phyloP scores from a whole-genome alignment of 2,113 vertebrate genomes.

The Machaerirhynchus nigripectus region DNA sequence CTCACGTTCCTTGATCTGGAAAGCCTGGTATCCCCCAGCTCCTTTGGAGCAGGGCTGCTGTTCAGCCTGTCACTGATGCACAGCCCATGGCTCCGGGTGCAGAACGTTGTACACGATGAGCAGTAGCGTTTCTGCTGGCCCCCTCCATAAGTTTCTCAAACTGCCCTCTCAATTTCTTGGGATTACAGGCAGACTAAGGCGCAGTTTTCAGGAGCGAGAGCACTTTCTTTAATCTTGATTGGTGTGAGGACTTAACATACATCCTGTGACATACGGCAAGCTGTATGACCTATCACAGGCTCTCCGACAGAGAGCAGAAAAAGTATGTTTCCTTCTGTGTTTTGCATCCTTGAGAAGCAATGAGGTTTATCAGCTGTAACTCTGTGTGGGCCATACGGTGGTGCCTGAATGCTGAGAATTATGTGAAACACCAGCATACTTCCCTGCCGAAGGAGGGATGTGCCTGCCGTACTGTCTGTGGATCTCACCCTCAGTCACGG shows the following conservation, averaged over 20 bases:
- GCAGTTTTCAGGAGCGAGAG: neutral
- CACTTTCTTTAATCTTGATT: neutral
- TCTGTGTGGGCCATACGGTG: accelerated
- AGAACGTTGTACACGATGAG: neutral
- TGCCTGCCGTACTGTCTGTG: accelerated
- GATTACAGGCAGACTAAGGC: neutral
- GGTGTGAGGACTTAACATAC: accelerated
- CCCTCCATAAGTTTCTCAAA: neutral
- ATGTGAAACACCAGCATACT: accelerated
- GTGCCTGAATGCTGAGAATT: neutral
- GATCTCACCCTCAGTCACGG: neutral
- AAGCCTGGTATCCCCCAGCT: neutral
- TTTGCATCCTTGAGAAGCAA: neutral
- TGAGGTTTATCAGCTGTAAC: neutral
- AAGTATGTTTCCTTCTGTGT: neutral
- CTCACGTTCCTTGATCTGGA: neutral
- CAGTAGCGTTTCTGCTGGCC: neutral
- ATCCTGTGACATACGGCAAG: neutral
- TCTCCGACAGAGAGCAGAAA: neutral
- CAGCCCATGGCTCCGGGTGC: accelerated
- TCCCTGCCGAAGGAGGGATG: neutral
- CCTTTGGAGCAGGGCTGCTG: neutral
- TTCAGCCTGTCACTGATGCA: neutral
- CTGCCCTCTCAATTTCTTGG: neutral
- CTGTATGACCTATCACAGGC: neutral